These are phyloP conservation scores for Leptothorax acervorum DNA, from an alignment of 2,888 invertebrate genomes.

Conservation along the genomic window DNA sequence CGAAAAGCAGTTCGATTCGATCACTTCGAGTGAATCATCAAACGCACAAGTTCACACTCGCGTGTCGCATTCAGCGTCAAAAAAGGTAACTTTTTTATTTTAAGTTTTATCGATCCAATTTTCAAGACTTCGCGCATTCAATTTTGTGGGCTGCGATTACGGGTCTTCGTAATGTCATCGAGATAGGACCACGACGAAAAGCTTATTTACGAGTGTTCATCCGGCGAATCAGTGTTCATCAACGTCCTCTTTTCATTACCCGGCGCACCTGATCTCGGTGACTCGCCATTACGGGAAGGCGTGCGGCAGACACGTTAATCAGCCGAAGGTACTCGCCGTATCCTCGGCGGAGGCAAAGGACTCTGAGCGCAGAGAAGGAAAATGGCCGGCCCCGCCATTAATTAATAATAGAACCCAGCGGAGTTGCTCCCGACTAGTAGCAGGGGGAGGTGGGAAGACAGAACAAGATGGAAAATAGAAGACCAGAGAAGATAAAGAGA, in stretches of 20 bases:
- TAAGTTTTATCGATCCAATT: constrained; percentile 31
- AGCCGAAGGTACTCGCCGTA: constrained; percentile 65
- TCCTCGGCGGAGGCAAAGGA: constrained; percentile 69
- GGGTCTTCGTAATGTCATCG: neutral
- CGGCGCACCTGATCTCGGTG: constrained; percentile 33
- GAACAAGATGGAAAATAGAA: constrained; percentile 60
- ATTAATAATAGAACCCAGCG: constrained; percentile 82
- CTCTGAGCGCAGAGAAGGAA: constrained; percentile 75
- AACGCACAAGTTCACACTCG: neutral
- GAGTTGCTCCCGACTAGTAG: constrained; percentile 74
- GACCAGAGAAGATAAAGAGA: constrained; percentile 47
- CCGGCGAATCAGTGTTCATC: constrained; percentile 43
- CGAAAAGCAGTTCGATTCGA: neutral
- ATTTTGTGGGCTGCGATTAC: constrained; percentile 26
- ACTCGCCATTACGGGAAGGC: constrained; percentile 46
- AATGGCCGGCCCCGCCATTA: constrained; percentile 83
- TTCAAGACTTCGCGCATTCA: constrained; percentile 14
- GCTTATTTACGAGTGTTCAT: constrained; percentile 47
- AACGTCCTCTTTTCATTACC: constrained; percentile 56
- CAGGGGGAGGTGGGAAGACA: constrained; percentile 55
- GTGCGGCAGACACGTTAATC: constrained; percentile 72
- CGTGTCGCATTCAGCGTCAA: neutral
- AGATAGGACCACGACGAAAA: constrained; percentile 20
- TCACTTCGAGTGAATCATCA: neutral
- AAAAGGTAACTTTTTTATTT: constrained; percentile 1